Conservation (phyloP, 2,888 invertebrate species). For the Eupithecia dodoneata region DNA sequence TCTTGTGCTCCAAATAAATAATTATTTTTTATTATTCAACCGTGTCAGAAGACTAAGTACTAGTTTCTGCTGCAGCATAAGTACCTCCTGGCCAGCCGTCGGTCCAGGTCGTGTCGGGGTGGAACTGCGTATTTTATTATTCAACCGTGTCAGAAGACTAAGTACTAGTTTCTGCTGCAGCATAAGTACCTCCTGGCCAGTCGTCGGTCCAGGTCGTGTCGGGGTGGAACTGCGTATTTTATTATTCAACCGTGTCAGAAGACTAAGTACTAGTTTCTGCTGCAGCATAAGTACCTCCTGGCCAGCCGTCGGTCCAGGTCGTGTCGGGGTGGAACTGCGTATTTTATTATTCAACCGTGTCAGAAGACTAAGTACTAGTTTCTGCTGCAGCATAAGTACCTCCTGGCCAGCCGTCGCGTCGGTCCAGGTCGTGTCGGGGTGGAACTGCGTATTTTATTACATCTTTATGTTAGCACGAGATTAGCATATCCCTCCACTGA, state of each 20-base stretch:
- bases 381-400: background rate
- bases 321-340: background rate
- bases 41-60: too few species aligned
- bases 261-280: too few species aligned
- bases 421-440: background rate
- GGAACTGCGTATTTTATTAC: background rate
- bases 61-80: too few species aligned
- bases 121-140: background rate
- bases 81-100: background rate
- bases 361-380: too few species aligned
- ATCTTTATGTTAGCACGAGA: background rate
- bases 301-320: background rate
- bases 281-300: background rate
- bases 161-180: too few species aligned
- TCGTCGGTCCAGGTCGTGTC: background rate
- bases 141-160: too few species aligned
- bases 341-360: too few species aligned
- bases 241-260: too few species aligned
- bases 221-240: background rate
- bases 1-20: too few species aligned
- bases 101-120: background rate
- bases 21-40: too few species aligned
- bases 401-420: background rate
- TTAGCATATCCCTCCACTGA: background rate
- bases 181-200: background rate